Base-by-base conservation (phyloP, 1,140 invertebrate species). In the Tetramorium simillimum region DNA sequence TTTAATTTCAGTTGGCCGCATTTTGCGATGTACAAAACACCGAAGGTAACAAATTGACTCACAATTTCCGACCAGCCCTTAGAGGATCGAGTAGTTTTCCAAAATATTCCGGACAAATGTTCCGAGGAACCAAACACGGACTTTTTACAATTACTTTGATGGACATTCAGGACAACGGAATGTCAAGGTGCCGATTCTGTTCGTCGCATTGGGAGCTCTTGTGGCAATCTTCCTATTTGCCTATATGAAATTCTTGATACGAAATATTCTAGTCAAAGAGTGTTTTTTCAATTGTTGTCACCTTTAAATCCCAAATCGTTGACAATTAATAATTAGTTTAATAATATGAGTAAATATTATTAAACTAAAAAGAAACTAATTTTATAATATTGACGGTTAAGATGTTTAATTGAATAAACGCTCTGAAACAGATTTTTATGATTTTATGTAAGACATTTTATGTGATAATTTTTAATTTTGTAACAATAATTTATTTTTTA, bases 61-160 rank as follows among this genome's bases (percentile, higher is more conserved):
- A 98, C 89, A 98, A 98, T 91, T 97, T 97, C 92, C 96, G 97
- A 24, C 97, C 97, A 0, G 92, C 97, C 97, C 0, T 94, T 98
- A 0, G 96, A 97, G 28, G 96, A 97, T 85, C 95, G 98, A 82
- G 92, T 92, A 1, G 96, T 97, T 16, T 96, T 94, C 87, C 96
- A 96, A 77, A 96, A 96, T 49, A 81, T 90, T 43, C 80, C 65
- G 7, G 14, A 4, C 5, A n/a, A n/a, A n/a, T n/a, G n/a, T n/a
- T n/a, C n/a, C n/a, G n/a, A n/a, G n/a, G 53, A 87, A 5, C 21
- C 33, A 0, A 33, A 24, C 5, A 12, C n/a, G 18, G 14, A 24
- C 14, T 78, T 16, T 49, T 53, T 7, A 18, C 6, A 4, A 63
- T 43, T 7, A 1, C 40, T 21, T 14, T 16, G 3, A 12, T 62